Evolutionary conservation across 2,797 vertebrate species (phyloP).

Genomic region (Hippoglossus hippoglossus): DNA sequence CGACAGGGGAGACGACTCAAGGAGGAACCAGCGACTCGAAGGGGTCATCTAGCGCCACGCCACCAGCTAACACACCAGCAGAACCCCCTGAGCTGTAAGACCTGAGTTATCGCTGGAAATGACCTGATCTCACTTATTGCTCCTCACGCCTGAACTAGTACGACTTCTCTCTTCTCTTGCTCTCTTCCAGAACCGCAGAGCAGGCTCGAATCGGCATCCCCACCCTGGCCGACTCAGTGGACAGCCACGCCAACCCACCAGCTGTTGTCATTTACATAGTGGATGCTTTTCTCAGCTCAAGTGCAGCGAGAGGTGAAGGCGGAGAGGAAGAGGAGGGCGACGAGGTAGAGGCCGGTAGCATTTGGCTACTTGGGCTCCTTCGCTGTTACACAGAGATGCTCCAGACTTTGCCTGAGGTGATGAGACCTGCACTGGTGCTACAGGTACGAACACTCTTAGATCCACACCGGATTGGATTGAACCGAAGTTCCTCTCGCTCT

Average conservation of each 20-base stretch:
- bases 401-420: constrained; percentile 90
- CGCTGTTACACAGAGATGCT: constrained; percentile 97
- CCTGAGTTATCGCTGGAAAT: neutral
- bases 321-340: constrained; percentile 89
- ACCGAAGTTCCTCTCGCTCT: neutral
- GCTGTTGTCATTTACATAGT: constrained; percentile 96
- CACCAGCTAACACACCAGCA: constrained; percentile 71
- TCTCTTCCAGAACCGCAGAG: constrained; percentile 72
- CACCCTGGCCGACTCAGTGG: constrained; percentile 89
- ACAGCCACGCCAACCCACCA: constrained; percentile 91
- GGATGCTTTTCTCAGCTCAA: constrained; percentile 92
- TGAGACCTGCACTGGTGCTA: constrained; percentile 93
- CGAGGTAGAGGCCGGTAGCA: constrained; percentile 88
- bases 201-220: constrained; percentile 94
- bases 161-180: neutral
- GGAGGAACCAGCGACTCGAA: constrained; percentile 83
- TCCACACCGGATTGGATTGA: neutral
- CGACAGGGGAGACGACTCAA: constrained; percentile 81
- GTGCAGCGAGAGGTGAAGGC: constrained; percentile 82
- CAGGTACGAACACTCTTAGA: constrained; percentile 82
- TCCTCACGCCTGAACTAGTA: neutral
- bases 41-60: constrained; percentile 73
- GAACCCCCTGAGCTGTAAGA: constrained; percentile 82
- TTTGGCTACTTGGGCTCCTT: constrained; percentile 95
- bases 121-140: neutral